phyloP scores from a whole-genome alignment of 2,113 vertebrate genomes.

The Cephalopholis sonnerati region DNA sequence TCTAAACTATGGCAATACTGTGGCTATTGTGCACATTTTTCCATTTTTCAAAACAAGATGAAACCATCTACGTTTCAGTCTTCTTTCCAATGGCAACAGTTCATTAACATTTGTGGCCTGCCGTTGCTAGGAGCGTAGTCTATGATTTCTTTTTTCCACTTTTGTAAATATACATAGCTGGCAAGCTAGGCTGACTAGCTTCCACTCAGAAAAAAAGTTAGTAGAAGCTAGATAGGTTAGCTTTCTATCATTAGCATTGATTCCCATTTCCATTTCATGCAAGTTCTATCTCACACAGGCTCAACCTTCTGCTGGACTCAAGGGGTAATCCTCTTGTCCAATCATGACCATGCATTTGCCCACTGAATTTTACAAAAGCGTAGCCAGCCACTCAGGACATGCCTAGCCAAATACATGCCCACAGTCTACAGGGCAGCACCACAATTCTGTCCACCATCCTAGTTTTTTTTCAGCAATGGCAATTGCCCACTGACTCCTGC shows the following conservation, averaged over 20 bases:
- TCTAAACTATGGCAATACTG: not conserved
- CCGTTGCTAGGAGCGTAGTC: not conserved
- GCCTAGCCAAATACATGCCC: too few species aligned
- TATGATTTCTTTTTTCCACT: not conserved
- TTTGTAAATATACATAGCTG: not conserved
- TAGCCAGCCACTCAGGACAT: too few species aligned
- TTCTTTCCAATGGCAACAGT: not conserved
- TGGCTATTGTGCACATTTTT: not conserved
- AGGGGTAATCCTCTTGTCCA: too few species aligned
- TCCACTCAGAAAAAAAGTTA: not conserved
- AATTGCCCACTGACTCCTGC: too few species aligned
- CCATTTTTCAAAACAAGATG: not conserved
- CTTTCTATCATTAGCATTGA: not conserved
- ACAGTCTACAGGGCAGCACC: too few species aligned
- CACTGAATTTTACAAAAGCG: too few species aligned
- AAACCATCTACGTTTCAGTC: not conserved
- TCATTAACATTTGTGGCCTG: not conserved
- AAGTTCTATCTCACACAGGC: too few species aligned
- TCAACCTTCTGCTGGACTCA: too few species aligned
- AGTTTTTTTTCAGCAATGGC: too few species aligned
- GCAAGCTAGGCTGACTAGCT: not conserved
- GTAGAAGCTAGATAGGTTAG: not conserved
- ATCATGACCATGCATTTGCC: too few species aligned
- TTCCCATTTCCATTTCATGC: not conserved
- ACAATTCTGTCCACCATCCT: too few species aligned